Evolutionary conservation across 2,797 vertebrate genomes (phyloP), one percentile per base, ranked within the genome.

Genomic region (Astyanax mexicanus): DNA sequence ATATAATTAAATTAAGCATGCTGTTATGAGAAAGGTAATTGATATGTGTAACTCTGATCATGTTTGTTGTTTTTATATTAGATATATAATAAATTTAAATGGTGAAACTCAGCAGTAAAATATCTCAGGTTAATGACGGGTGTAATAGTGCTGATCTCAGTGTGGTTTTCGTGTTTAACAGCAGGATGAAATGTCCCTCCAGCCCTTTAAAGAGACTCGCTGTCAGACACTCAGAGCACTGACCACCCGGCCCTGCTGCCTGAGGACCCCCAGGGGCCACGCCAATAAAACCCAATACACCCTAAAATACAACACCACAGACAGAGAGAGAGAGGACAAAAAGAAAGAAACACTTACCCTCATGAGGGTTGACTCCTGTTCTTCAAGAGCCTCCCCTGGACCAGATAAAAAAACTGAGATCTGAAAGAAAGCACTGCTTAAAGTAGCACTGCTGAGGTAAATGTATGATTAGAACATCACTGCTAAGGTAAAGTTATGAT

Each of bases 271-370:
- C 72, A 1, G 3, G 21, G 88, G 70, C 70, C 45, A 70, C 64
- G 58, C 64, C 67, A 77, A 75, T 84, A 84, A 88, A 89, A 91
- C 54, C 10, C 78, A 82, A 90, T 84, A 84, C 72, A 54, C 64
- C 51, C 78, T 23, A 45, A 76, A 71, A 58, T 52, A 11, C 69
- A 78, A 72, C 82, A 86, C 79, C 80, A 42, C 8, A n/a, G 64
- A 21, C 69, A 25, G 42, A 21, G 19, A 25, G 19, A 69, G 11
- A 27, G 45, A n/a, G n/a, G n/a, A n/a, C n/a, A n/a, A n/a, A n/a
- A n/a, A n/a, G 38, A 47, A 60, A 55, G 10, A 7, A 52, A 49
- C 44, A 27, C 66, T 44, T 44, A 17, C 13, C 38, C 71, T 66
- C 37, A 55, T 2, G 6, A 10, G 38, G 10, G 9, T 64, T n/a